A percentile compares a stretch with the other conserved stretches of the same genome.
Conservation (phyloP, 2,113 vertebrate genomes). For the Cichladusa arquata region DNA sequence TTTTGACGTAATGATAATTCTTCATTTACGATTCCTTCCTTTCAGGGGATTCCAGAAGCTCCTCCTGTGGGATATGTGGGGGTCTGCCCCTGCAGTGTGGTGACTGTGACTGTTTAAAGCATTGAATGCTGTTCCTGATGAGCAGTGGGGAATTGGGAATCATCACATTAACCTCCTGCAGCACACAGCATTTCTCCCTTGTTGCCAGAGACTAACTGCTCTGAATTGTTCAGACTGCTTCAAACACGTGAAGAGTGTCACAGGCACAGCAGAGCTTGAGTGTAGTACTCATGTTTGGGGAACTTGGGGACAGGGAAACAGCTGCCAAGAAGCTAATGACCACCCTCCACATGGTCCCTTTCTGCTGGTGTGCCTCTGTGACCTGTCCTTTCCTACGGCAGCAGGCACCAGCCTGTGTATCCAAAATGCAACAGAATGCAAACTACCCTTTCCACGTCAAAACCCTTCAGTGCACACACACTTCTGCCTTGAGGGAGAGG, state of each 20-base stretch:
- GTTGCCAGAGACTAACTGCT: neutral
- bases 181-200: rapidly evolving
- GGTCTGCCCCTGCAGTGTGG: neutral
- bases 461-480: neutral
- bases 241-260: neutral
- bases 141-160: neutral
- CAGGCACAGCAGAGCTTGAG: neutral
- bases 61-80: rapidly evolving
- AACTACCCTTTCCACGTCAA: neutral
- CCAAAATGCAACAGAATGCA: neutral
- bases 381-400: neutral
- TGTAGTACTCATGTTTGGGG: neutral
- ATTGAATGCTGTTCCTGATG: neutral
- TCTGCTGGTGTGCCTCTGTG: neutral
- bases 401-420: neutral
- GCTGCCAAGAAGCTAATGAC: neutral
- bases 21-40: neutral
- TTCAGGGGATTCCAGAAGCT: neutral
- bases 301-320: neutral
- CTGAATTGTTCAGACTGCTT: neutral
- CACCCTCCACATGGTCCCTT: neutral
- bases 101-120: neutral
- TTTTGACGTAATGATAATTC: neutral
- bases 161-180: neutral
- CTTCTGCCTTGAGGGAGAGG: constrained; percentile 1